Base-by-base conservation (phyloP, 2,113 vertebrate species). In the Boleophthalmus pectinirostris region DNA sequence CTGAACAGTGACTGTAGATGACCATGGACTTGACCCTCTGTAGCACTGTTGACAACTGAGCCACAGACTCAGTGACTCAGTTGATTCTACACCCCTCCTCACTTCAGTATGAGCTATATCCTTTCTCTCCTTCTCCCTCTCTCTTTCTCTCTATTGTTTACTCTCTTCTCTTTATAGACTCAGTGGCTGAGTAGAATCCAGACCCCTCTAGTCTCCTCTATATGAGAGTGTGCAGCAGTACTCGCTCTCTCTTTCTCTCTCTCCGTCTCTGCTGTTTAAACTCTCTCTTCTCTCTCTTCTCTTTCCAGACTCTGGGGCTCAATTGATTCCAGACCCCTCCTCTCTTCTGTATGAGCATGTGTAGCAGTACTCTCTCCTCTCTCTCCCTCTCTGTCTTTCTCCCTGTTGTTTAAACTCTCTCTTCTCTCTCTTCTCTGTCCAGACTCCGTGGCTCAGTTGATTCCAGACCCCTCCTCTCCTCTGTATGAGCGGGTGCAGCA, bases 221-320 rank as follows among this genome's bases (percentile, higher is more conserved):
- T 93, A 96, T 16, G 91, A 94, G 0, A 93, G 96, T 3, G 96
- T 98, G 85, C 90, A 96, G 89, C 98, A 99, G 90, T 99, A 99
- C 89, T 18, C 47, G 18, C 16, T 16, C 15, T 6, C 33, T 6
- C 33, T 35, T 8, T 38, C 35, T 38, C 35, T 38, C 35, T 3
- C 47, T 49, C 47, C 20, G 16, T 8, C 1, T 21, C n/a, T n/a
- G n/a, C n/a, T 29, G 4, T 4, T 2, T 29, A 29, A 2, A 29
- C 29, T 29, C 29, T 29, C 29, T 14, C 20, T 14, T 1, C 6
- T 25, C 11, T 12, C 56, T 58, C 23, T 11, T 25, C 5, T 24
- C 12, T 23, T 5, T 20, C 0, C 90, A 99, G 98, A 98, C 54
- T 93, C 95, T 0, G 90, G 98, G 83, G 88, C 93, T 5, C 94